phyloP scores from a whole-genome alignment of 1,140 invertebrate genomes.

The Colletes gigas region DNA sequence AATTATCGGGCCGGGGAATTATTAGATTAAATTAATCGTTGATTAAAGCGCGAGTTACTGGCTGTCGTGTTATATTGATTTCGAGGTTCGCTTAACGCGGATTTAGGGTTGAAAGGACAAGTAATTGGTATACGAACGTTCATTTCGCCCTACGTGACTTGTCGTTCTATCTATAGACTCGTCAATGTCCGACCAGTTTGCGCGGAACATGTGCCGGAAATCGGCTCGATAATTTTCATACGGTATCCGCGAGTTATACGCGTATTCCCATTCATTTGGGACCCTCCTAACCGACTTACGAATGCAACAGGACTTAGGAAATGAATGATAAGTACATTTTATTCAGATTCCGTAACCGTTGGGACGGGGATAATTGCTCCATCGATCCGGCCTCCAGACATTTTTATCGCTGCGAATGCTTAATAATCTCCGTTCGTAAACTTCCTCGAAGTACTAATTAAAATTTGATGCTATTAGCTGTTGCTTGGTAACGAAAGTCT shows the following conservation, averaged over 20 bases:
- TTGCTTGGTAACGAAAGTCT: no score
- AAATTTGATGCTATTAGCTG: no score
- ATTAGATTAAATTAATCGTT: slow-evolving; percentile 53
- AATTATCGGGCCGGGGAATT: slow-evolving; percentile 32
- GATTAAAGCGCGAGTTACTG: slow-evolving; percentile 40
- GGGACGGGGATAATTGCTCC: no score
- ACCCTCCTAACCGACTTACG: not conserved
- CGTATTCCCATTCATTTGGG: not conserved
- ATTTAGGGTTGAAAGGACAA: slow-evolving; percentile 48
- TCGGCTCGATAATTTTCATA: slow-evolving; percentile 24
- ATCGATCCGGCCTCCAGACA: no score
- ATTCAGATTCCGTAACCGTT: no score
- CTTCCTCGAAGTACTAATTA: no score
- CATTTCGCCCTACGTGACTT: slow-evolving; percentile 33
- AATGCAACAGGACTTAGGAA: no score
- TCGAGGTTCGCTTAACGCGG: slow-evolving; percentile 34
- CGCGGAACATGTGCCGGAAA: slow-evolving; percentile 7
- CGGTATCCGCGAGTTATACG: not conserved
- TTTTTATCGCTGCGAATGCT: no score
- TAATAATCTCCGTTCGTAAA: no score
- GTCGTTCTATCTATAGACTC: slow-evolving; percentile 35
- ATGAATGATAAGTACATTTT: no score
- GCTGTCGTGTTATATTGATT: slow-evolving; percentile 39
- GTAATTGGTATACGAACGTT: slow-evolving; percentile 44
- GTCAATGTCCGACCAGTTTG: slow-evolving; percentile 9